Evolutionary conservation across 2,888 invertebrate genomes (phyloP).

Genomic region (Rhabditoides inermis): DNA sequence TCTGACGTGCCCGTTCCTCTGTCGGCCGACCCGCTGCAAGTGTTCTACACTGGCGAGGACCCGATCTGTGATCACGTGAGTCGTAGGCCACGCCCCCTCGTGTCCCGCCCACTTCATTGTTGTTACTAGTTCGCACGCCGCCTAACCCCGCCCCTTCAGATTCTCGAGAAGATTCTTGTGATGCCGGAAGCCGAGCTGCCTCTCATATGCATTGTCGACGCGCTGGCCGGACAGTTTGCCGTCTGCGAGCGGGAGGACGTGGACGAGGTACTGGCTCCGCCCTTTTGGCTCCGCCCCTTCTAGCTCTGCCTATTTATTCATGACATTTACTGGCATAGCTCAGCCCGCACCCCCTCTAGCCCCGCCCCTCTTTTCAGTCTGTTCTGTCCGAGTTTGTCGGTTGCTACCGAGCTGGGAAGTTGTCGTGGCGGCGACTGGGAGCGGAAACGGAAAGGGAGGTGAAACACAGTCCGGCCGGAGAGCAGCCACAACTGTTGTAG

Average conservation of each 20-base stretch:
- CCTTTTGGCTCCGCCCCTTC: neutral
- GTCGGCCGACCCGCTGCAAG: slow-evolving; percentile 28
- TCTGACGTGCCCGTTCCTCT: slow-evolving; percentile 13
- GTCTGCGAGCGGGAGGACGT: slow-evolving; percentile 41
- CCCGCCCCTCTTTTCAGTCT: neutral
- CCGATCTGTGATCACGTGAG: slow-evolving; percentile 40
- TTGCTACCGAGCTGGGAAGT: slow-evolving; percentile 22
- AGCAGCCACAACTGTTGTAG: slow-evolving; percentile 19
- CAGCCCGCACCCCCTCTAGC: neutral
- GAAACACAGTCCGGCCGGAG: slow-evolving; percentile 14
- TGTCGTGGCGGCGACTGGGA: slow-evolving; percentile 24
- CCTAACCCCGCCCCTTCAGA: slow-evolving; percentile 18
- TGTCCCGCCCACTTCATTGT: no score
- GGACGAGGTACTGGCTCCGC: slow-evolving; percentile 15
- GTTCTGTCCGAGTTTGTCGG: slow-evolving; percentile 30
- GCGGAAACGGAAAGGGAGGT: slow-evolving; percentile 5
- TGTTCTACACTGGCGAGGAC: slow-evolving; percentile 41
- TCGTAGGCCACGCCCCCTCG: no score
- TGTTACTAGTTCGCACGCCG: no score
- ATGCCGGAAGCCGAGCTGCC: slow-evolving; percentile 36
- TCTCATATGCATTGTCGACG: slow-evolving; percentile 35
- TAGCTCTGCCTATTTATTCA: no score
- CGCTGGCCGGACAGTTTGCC: slow-evolving; percentile 27
- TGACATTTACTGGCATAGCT: no score
- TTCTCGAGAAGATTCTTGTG: slow-evolving; percentile 36